Evolutionary conservation across 2,888 invertebrate genomes (phyloP).

Genomic region (Eupithecia subumbrata): DNA sequence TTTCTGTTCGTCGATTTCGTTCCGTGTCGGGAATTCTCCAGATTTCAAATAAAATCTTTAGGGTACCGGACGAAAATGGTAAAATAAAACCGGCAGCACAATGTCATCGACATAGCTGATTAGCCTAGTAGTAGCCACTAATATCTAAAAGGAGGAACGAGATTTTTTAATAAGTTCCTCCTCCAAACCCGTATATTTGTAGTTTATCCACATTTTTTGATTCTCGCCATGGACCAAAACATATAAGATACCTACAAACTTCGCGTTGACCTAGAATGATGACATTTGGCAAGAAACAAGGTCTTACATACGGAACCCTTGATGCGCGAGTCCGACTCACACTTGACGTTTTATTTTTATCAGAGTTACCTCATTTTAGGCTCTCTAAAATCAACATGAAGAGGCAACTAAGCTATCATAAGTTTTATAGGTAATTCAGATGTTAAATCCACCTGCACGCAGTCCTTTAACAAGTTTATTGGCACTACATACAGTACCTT

Average conservation of each 20-base stretch:
- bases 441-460: constrained; percentile 14
- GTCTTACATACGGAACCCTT: too few species aligned
- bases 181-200: not conserved
- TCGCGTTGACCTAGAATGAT: too few species aligned
- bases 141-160: not conserved
- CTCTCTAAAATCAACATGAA: not conserved
- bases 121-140: not conserved
- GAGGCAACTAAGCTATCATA: not conserved
- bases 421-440: not conserved
- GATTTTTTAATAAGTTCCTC: not conserved
- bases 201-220: too few species aligned
- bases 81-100: not conserved
- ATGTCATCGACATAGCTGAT: not conserved
- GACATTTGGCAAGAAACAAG: too few species aligned
- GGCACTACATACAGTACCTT: constrained; percentile 19
- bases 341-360: too few species aligned
- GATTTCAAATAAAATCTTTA: not conserved
- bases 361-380: too few species aligned
- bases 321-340: too few species aligned
- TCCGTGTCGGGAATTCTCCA: not conserved
- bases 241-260: too few species aligned
- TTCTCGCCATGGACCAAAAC: too few species aligned
- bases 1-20: not conserved
- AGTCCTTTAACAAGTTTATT: constrained; percentile 24
- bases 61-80: not conserved